Evolutionary conservation across 2,888 invertebrate species (phyloP).

Genomic region (Tetheella fluctuosa): DNA sequence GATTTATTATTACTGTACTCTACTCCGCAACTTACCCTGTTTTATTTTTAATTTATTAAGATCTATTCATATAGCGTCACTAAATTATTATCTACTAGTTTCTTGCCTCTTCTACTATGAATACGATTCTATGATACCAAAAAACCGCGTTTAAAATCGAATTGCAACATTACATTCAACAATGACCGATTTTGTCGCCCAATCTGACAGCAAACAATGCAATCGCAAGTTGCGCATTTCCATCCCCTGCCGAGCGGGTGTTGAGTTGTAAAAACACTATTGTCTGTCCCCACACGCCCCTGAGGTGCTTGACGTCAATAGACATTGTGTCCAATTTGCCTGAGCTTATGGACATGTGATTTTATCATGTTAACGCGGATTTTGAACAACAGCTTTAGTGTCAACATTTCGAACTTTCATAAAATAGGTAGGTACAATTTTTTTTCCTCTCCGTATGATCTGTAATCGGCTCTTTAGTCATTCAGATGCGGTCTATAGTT

Average conservation of each 20-base stretch:
- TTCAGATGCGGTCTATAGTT: too few species aligned
- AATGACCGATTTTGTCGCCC: slow-evolving; percentile 39
- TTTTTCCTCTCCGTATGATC: too few species aligned
- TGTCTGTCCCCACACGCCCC: slow-evolving; percentile 24
- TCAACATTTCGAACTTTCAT: neutral
- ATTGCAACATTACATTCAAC: slow-evolving; percentile 37
- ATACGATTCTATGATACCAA: neutral
- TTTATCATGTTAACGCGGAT: slow-evolving; percentile 11
- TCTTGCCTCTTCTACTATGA: neutral
- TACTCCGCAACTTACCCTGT: too few species aligned
- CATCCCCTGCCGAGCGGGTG: slow-evolving; percentile 32
- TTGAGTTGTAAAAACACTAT: slow-evolving; percentile 16
- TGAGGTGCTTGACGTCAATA: slow-evolving; percentile 34
- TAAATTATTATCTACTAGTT: too few species aligned
- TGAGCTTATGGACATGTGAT: slow-evolving; percentile 2
- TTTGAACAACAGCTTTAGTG: neutral
- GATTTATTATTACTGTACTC: too few species aligned
- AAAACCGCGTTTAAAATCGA: slow-evolving; percentile 13
- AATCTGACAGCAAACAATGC: slow-evolving; percentile 40
- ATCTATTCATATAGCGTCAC: too few species aligned
- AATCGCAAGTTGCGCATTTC: slow-evolving; percentile 53
- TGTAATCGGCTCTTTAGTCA: too few species aligned
- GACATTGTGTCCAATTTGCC: slow-evolving; percentile 17
- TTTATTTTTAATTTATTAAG: too few species aligned
- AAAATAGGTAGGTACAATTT: neutral